Evolutionary conservation across 2,888 invertebrate species (phyloP).

Genomic region (Autographa pulchrina): DNA sequence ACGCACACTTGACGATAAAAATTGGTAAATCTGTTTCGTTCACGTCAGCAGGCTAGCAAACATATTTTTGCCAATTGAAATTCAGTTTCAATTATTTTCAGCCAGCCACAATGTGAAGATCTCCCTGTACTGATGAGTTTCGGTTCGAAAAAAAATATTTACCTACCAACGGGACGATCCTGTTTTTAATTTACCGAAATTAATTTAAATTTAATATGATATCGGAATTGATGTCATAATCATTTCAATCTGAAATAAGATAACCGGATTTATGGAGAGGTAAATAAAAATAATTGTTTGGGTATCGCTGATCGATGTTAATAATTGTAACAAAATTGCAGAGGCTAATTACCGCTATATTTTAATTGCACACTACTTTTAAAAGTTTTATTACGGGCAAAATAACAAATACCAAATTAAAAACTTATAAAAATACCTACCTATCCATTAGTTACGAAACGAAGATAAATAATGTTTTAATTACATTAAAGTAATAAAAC

Average conservation of each 20-base stretch:
- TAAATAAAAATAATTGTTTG: no score
- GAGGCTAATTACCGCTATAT: no score
- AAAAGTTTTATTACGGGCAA: no score
- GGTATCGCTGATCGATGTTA: no score
- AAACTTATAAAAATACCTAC: no score
- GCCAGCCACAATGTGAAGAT: constrained; percentile 44
- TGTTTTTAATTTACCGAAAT: constrained; percentile 9
- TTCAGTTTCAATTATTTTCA: constrained; percentile 59
- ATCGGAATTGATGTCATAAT: not conserved
- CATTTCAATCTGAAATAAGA: not conserved
- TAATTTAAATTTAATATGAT: constrained; percentile 7
- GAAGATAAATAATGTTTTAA: no score
- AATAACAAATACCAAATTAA: no score
- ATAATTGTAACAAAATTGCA: no score
- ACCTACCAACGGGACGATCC: not conserved
- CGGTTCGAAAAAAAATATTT: constrained; percentile 2
- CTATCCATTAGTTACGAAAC: no score
- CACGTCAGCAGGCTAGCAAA: constrained; percentile 43
- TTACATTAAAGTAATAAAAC: no score
- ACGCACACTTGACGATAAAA: constrained; percentile 28
- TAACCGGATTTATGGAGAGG: not conserved
- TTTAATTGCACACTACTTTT: no score
- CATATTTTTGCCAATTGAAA: constrained; percentile 54
- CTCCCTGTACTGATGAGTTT: constrained; percentile 34
- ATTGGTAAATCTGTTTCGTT: constrained; percentile 31